Percentiles rank a stretch among this genome's conserved stretches.
Evolutionary conservation across 2,113 vertebrate genomes (phyloP).

Genomic region (Grantiella picta): DNA sequence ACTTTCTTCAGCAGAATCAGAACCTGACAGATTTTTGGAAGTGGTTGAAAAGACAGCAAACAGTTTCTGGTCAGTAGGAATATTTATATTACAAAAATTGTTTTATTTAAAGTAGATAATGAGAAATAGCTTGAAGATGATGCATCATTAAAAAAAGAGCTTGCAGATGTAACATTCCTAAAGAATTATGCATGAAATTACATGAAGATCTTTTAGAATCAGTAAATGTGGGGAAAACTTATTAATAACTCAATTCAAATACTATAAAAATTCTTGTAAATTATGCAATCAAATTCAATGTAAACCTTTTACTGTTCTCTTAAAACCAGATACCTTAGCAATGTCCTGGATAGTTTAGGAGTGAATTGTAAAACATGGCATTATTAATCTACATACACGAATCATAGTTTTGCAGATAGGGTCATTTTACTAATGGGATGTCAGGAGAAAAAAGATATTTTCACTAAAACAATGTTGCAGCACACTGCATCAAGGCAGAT

Average conservation of each 20-base stretch:
- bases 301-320: background rate
- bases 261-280: background rate
- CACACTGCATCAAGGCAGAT: background rate
- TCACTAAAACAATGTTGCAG: background rate
- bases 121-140: background rate
- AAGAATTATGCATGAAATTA: background rate
- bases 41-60: background rate
- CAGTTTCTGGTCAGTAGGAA: background rate
- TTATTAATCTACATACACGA: background rate
- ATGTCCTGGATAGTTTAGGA: background rate
- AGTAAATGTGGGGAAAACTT: background rate
- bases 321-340: background rate
- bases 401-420: background rate
- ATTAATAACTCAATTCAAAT: background rate
- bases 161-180: background rate
- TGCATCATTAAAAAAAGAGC: background rate
- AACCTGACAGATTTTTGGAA: background rate
- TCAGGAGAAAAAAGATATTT: background rate
- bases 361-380: background rate
- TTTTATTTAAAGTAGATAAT: background rate
- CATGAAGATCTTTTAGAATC: background rate
- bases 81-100: background rate
- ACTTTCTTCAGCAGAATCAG: background rate
- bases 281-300: background rate
- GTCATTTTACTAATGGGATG: background rate